Conservation (phyloP, 37 sponge, comb jelly and placozoan genomes). For the Chondrilla cf. caribensis region DNA sequence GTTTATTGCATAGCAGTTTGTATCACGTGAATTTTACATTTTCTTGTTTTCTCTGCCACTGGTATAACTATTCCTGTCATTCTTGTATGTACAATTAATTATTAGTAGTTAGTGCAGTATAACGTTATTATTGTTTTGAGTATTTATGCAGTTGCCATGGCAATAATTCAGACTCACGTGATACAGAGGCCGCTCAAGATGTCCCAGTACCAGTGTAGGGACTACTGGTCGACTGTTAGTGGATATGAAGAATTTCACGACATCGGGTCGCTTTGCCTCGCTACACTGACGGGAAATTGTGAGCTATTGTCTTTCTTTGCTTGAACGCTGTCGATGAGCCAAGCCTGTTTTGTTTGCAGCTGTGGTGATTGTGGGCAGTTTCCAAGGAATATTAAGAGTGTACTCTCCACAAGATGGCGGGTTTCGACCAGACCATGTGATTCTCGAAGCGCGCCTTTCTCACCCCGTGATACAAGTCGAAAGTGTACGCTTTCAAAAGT, state of each 20-base stretch:
- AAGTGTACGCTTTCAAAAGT: conserved; percentile 51
- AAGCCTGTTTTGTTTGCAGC: too few relatives aligned
- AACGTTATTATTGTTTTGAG: too few relatives aligned
- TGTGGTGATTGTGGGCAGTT: conserved; percentile 71
- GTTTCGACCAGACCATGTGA: conserved; percentile 61
- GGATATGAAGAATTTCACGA: conserved; percentile 84
- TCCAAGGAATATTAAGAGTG: conserved; percentile 73
- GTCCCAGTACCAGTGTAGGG: conserved; percentile 88
- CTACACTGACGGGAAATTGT: conserved; percentile 50
- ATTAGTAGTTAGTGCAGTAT: too few relatives aligned
- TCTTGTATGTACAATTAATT: too few relatives aligned
- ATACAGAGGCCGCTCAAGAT: conserved; percentile 30
- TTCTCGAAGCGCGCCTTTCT: conserved; percentile 69
- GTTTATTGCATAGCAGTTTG: too few relatives aligned
- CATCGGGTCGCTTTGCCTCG: conserved; percentile 55
- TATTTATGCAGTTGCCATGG: too few relatives aligned
- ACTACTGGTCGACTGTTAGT: conserved; percentile 75
- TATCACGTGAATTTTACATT: too few relatives aligned
- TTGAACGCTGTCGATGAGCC: neutral
- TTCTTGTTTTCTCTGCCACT: too few relatives aligned
- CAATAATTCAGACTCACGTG: too few relatives aligned
- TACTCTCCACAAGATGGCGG: conserved; percentile 67
- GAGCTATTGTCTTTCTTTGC: neutral
- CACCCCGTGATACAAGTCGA: conserved; percentile 76
- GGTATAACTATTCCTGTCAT: too few relatives aligned